Base-by-base conservation (phyloP, 1,140 invertebrate species). In the Dreissena rostriformis region DNA sequence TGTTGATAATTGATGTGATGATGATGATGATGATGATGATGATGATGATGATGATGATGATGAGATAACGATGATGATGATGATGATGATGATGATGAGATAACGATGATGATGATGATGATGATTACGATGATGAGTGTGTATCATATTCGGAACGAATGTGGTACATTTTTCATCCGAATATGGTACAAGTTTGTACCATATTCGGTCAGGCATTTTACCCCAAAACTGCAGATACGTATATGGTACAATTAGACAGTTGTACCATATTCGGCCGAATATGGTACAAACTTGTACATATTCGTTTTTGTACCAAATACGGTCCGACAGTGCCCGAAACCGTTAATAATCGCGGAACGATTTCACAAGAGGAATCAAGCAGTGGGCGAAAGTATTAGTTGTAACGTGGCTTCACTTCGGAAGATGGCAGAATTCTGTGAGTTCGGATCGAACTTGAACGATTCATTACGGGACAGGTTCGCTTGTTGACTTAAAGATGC, bases 381-480 rank as follows among this genome's bases (percentile, higher is more conserved):
- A 12, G 51, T 71, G 12, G 72, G 55, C 17, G 82, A 84, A 66
- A 70, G 63, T 49, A 61, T 86, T 24, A 61, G 53, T 29, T 73
- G 68, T 12, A 85, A 75, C 26, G 24, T 76, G 8, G 72, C 78
- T 15, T 49, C 70, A 29, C 53, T 85, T 0, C 39, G 78, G 26
- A 80, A 82, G 52, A 70, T 87, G 14, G 28, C 77, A 19, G 78
- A 87, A 86, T 51, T 82, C 49, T 87, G 86, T 81, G 81, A 77
- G 49, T 87, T 83, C 24, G 76, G 75, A 5, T 28, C 51, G 19
- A 68, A 49, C 19, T 67, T 82, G 61, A 74, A 78, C 51, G 86
- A 87, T 29, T 51, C 63, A 0, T 28, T 87, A 39, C 1, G 84
- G 12, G 86, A 87, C 57, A 78, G 78, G 66, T 77, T 87, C 57